Percentiles rank a stretch among this genome's conserved stretches.
phyloP scores from a whole-genome alignment of 2,797 vertebrate species.

The Cuniculus paca region DNA sequence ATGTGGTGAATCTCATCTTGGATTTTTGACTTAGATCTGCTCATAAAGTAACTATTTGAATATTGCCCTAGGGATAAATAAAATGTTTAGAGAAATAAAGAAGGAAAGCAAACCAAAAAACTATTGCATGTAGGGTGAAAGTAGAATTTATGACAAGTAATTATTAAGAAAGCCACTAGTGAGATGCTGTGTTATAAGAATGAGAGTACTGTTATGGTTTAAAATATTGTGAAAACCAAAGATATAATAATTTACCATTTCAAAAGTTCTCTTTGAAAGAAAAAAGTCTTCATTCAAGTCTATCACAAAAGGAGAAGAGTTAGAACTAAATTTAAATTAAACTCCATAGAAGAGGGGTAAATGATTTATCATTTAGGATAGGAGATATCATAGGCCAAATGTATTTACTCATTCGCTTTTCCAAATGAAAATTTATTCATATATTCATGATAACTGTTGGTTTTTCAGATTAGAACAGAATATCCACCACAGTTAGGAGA shows the following conservation, averaged over 20 bases:
- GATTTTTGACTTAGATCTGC: not conserved
- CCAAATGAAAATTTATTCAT: not conserved
- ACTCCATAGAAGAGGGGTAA: not conserved
- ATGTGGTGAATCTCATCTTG: not conserved
- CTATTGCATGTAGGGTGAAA: not conserved
- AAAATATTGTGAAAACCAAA: not conserved
- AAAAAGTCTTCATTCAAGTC: not conserved
- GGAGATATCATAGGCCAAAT: not conserved
- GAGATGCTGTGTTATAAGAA: not conserved
- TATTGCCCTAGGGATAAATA: not conserved
- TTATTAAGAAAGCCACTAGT: not conserved
- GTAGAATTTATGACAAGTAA: not conserved
- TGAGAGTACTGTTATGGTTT: not conserved
- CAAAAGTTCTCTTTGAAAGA: not conserved
- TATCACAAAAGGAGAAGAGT: not conserved
- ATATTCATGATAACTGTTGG: not conserved
- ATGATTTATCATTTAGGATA: not conserved
- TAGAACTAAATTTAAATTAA: not conserved
- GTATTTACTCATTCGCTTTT: not conserved
- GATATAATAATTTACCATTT: not conserved
- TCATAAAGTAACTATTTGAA: not conserved
- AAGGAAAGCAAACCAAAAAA: not conserved
- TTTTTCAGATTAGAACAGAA: not conserved
- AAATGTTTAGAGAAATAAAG: not conserved
- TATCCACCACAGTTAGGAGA: not conserved